Evolutionary conservation across 2,888 invertebrate species (phyloP).

Genomic region (Esperia sulphurella): DNA sequence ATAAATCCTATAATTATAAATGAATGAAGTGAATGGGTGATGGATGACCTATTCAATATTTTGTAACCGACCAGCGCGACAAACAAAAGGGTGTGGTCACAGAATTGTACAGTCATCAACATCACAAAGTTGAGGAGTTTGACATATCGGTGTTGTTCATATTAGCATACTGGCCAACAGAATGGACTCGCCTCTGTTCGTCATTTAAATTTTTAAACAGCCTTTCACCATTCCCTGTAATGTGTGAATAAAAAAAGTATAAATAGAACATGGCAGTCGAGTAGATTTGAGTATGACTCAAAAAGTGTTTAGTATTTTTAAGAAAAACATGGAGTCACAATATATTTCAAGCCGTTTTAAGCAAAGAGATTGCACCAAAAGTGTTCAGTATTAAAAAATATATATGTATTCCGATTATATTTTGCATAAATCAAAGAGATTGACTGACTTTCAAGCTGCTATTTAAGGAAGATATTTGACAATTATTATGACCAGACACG

Average conservation of each 20-base stretch:
- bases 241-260: conserved; percentile 3
- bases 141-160: conserved; percentile 57
- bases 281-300: too few relatives aligned
- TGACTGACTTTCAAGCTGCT: too few relatives aligned
- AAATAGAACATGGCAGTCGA: neutral
- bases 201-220: conserved; percentile 57
- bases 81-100: conserved; percentile 58
- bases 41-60: conserved; percentile 41
- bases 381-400: too few relatives aligned
- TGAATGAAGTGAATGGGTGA: conserved; percentile 24
- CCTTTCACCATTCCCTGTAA: conserved; percentile 39
- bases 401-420: too few relatives aligned
- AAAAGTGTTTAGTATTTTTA: too few relatives aligned
- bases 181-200: conserved; percentile 39
- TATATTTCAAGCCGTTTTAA: too few relatives aligned
- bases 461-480: too few relatives aligned
- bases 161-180: conserved; percentile 70
- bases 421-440: too few relatives aligned
- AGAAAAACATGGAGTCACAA: too few relatives aligned
- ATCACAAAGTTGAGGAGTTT: conserved; percentile 48
- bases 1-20: conserved; percentile 7
- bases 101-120: conserved; percentile 69
- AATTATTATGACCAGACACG: too few relatives aligned
- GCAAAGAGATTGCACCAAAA: too few relatives aligned
- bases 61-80: conserved; percentile 34